phyloP scores from a whole-genome alignment of 2,797 vertebrate genomes.

The Acrocephalus scirpaceus region DNA sequence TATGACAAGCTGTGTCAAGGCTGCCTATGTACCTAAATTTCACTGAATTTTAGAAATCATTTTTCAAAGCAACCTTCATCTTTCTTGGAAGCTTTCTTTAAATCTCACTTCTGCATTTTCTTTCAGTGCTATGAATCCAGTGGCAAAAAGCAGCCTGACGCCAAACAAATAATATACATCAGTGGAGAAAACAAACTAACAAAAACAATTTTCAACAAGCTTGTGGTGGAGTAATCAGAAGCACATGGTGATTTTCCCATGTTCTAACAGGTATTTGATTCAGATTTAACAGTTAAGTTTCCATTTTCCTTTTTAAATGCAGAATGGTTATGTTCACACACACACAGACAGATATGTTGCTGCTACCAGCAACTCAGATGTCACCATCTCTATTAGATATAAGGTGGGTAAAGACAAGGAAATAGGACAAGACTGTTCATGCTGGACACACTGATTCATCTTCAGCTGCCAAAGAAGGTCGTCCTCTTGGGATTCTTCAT shows the following conservation, averaged over 20 bases:
- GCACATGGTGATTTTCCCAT: not conserved
- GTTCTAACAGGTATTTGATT: not conserved
- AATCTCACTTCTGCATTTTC: not conserved
- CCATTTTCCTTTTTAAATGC: not conserved
- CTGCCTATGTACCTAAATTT: not conserved
- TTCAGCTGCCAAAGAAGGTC: not conserved
- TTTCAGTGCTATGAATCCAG: not conserved
- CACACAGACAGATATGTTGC: not conserved
- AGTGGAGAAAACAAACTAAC: not conserved
- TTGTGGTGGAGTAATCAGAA: not conserved
- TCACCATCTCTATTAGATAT: not conserved
- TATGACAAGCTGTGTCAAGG: not conserved
- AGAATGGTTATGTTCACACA: not conserved
- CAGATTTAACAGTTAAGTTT: not conserved
- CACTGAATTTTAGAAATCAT: not conserved
- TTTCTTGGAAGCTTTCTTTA: not conserved
- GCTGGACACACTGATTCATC: not conserved
- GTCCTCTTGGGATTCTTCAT: not conserved
- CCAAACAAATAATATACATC: not conserved
- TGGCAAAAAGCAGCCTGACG: not conserved
- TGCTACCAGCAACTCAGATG: not conserved
- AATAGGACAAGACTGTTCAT: not conserved
- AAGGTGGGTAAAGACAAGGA: not conserved
- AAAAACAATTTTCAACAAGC: not conserved
- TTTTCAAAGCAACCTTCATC: not conserved